A percentile compares a stretch with the other conserved stretches of the same genome.
Evolutionary conservation across 2,797 vertebrate genomes (phyloP).

Genomic region (Coreius guichenoti): DNA sequence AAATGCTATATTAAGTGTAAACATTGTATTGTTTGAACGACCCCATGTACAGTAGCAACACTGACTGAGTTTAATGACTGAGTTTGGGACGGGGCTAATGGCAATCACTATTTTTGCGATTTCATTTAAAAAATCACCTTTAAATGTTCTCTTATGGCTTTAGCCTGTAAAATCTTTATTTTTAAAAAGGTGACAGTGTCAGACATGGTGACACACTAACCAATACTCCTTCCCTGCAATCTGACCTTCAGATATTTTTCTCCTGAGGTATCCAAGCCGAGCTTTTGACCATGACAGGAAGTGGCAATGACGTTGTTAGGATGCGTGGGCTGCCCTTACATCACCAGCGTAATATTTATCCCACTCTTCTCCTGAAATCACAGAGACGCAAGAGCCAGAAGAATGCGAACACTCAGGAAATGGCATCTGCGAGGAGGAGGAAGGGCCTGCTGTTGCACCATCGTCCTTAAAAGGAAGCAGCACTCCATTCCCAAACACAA

Average conservation of each 20-base stretch:
- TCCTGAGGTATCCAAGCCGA: slow-evolving; percentile 23
- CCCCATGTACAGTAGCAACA: background rate
- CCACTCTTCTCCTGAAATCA: slow-evolving; percentile 62
- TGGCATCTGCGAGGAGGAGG: slow-evolving; percentile 49
- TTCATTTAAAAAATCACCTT: background rate
- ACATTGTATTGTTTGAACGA: background rate
- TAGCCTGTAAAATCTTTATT: background rate
- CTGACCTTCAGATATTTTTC: slow-evolving; percentile 39
- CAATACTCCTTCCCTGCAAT: slow-evolving; percentile 10
- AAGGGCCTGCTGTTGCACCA: slow-evolving; percentile 41
- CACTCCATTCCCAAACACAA: slow-evolving; percentile 54
- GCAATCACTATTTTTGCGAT: background rate
- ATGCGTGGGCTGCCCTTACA: slow-evolving; percentile 55
- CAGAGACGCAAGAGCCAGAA: slow-evolving; percentile 44
- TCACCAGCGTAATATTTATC: slow-evolving; percentile 59
- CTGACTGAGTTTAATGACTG: background rate
- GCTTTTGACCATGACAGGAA: slow-evolving; percentile 53
- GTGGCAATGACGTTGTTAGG: slow-evolving; percentile 58
- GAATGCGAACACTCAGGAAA: slow-evolving; percentile 63
- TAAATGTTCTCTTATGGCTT: background rate
- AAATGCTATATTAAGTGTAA: background rate
- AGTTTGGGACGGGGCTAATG: background rate
- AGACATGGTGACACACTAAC: slow-evolving; percentile 32
- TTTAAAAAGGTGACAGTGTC: background rate
- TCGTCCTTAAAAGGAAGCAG: slow-evolving; percentile 68